Evolutionary conservation across 2,797 vertebrate species (phyloP).

Genomic region (Capromys pilorides): DNA sequence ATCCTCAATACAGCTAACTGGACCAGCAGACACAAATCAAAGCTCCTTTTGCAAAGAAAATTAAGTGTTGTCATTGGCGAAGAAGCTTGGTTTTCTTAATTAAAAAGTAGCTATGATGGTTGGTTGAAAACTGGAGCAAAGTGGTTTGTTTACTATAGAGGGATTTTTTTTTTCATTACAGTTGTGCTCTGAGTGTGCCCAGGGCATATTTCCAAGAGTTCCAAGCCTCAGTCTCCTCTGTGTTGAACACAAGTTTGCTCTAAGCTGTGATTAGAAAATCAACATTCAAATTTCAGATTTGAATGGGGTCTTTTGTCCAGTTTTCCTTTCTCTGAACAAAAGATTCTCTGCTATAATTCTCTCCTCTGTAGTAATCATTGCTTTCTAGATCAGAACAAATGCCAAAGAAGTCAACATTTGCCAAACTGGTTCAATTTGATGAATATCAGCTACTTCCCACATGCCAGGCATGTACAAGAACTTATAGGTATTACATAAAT

Average conservation of each 20-base stretch:
- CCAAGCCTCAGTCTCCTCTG: neutral
- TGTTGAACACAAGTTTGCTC: neutral
- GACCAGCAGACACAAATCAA: conserved; percentile 32
- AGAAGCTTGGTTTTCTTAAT: conserved; percentile 83
- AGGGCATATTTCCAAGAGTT: conserved; percentile 79
- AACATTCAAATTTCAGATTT: neutral
- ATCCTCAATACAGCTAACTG: neutral
- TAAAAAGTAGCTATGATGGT: conserved; percentile 76
- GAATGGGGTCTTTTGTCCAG: neutral
- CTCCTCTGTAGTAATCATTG: neutral
- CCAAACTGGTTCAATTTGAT: neutral
- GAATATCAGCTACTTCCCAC: neutral
- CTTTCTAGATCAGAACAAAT: neutral
- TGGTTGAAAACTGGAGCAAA: conserved; percentile 81
- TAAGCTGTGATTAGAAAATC: neutral
- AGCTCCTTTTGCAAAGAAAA: conserved; percentile 81
- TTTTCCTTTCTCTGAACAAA: neutral
- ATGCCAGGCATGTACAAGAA: neutral
- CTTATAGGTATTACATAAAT: neutral
- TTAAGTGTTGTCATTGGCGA: conserved; percentile 76
- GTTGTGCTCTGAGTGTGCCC: conserved; percentile 72
- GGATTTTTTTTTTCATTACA: conserved; percentile 67
- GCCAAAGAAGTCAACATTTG: conserved; percentile 12
- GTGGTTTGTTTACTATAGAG: conserved; percentile 51
- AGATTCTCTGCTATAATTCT: neutral